These are phyloP conservation scores for Brachyistius frenatus DNA, from an alignment of 2,113 vertebrate species.

Conservation along the genomic window DNA sequence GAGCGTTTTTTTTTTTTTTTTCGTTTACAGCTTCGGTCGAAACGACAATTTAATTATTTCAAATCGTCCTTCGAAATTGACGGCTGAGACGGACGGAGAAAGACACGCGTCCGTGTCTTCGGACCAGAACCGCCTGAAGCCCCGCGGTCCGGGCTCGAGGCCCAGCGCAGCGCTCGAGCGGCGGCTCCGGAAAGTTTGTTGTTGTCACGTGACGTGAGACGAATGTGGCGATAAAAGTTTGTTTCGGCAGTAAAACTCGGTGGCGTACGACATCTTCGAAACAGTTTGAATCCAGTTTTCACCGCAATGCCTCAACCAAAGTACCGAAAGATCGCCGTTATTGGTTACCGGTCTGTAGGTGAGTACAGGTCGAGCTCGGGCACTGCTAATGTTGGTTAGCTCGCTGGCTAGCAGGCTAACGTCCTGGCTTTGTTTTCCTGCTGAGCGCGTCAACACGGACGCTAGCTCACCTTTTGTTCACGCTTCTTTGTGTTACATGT, in stretches of 20 bases:
- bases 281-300: constrained; percentile 2
- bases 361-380: constrained; percentile 69
- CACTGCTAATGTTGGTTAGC: constrained; percentile 58
- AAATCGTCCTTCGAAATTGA: constrained; percentile 1
- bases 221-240: constrained; percentile 85
- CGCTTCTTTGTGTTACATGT: background rate
- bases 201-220: constrained; percentile 87
- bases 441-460: background rate
- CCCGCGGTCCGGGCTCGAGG: constrained; percentile 65
- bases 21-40: constrained; percentile 14
- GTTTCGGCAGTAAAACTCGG: constrained; percentile 69
- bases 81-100: background rate
- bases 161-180: constrained; percentile 71
- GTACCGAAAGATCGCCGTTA: constrained; percentile 86
- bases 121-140: constrained; percentile 21
- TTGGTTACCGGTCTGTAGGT: constrained; percentile 88
- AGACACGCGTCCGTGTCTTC: constrained; percentile 11
- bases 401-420: constrained; percentile 71
- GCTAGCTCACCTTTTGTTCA: constrained; percentile 5
- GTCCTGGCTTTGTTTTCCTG: constrained; percentile 75
- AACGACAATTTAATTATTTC: constrained; percentile 12
- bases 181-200: constrained; percentile 86
- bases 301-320: constrained; percentile 85
- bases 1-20: constrained; percentile 6
- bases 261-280: constrained; percentile 44